Base-by-base conservation (phyloP, 2,113 vertebrate genomes). In the Rhinolophus sinicus region DNA sequence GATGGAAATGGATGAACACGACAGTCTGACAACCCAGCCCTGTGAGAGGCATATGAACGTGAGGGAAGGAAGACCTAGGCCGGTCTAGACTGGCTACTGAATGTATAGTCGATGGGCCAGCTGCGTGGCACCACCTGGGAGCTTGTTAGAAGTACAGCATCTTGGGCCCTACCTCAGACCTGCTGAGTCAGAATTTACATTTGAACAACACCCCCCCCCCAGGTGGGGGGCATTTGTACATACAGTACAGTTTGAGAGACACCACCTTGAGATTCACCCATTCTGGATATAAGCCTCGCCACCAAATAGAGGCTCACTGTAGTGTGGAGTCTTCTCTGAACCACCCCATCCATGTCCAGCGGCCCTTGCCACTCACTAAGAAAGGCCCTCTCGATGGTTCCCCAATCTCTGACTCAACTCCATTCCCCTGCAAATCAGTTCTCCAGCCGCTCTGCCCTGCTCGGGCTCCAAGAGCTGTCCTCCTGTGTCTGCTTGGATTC, bases 11-110 rank as follows among this genome's bases (percentile, higher is more conserved):
- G 8, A 4, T 22, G 47, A 16, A 5, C 6, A 1, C 24, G 21
- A n/a, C 35, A 0, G 30, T 8, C 16, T 18, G 38, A 33, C 8
- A 4, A 33, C 44, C 52, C 54, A 62, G 70, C 30, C 60, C 3
- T 0, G 1, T 0, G 28, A 26, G 26, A 47, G 21, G 13, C 64
- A 2, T 0, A 0, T 2, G 19, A 18, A 33, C 0, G 0, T 0
- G 26, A 35, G 9, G 4, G 19, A 12, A 22, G 16, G 44, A 56
- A 52, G 80, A 33, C 40, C 30, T 3, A 0, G 18, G 12, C 33
- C 8, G 13, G 9, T 35, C 24, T 8, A 8, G 65, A 19, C 26
- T 35, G 52, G 52, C 77, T 28, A 2, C 33, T 77, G 38, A 2
- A 0, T 16, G 67, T 65, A 44, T 8, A 2, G 15, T 5, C 75